Conservation (phyloP, 2,113 vertebrate genomes). For the Columba livia region DNA sequence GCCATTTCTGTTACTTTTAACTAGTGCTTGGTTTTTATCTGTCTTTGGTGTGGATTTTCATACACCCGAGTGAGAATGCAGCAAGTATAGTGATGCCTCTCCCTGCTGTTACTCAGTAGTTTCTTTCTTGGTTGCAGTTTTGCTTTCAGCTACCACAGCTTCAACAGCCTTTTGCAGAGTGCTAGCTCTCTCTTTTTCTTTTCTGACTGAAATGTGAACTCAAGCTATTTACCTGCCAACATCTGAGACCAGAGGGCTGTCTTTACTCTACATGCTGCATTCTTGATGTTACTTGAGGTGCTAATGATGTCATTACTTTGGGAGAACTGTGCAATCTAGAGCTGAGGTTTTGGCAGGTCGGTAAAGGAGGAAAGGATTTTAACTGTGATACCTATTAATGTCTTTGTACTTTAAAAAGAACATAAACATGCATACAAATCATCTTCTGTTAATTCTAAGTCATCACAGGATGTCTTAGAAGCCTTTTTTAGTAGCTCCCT, state of each 20-base stretch:
- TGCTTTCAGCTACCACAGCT: background rate
- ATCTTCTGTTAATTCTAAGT: background rate
- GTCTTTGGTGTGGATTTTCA: background rate
- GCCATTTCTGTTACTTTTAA: background rate
- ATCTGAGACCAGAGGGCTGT: background rate
- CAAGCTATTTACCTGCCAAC: slow-evolving; percentile 4
- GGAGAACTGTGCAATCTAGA: background rate
- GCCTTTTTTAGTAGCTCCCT: background rate
- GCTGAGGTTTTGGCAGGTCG: slow-evolving; percentile 38
- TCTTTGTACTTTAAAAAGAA: slow-evolving; percentile 1
- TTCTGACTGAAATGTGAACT: slow-evolving; percentile 40
- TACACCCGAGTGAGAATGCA: background rate
- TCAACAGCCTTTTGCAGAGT: background rate
- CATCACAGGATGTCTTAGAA: background rate
- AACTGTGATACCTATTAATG: background rate
- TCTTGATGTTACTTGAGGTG: background rate
- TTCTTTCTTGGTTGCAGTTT: background rate
- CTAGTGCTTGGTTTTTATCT: background rate
- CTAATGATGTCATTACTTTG: slow-evolving; percentile 4
- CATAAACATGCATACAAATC: background rate
- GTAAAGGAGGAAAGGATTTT: slow-evolving; percentile 34
- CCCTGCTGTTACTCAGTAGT: background rate
- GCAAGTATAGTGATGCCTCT: background rate
- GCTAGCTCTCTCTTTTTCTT: background rate
- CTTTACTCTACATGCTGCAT: slow-evolving; percentile 7